Evolutionary conservation across 2,113 vertebrate species (phyloP).

Genomic region (Gila orcuttii): DNA sequence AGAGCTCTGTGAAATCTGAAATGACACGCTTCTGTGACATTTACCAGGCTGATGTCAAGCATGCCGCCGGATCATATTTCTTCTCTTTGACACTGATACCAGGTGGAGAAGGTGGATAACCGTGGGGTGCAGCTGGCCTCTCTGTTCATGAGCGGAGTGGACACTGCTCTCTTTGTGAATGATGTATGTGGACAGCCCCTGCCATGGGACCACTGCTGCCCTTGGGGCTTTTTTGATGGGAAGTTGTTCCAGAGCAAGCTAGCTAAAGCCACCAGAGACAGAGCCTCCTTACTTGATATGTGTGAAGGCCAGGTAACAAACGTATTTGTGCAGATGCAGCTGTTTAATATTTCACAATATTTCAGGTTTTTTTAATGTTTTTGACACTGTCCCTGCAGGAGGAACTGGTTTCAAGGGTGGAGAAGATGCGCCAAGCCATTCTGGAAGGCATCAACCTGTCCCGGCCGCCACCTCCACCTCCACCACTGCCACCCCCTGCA

Average conservation of each 20-base stretch:
- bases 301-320: conserved; percentile 87
- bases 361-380: background rate
- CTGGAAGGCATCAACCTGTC: conserved; percentile 88
- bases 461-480: conserved; percentile 80
- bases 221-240: conserved; percentile 94
- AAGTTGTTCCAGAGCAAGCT: conserved; percentile 94
- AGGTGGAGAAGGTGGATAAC: conserved; percentile 92
- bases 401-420: conserved; percentile 86
- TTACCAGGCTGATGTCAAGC: conserved; percentile 9
- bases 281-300: conserved; percentile 86
- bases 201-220: conserved; percentile 93
- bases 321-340: background rate
- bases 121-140: conserved; percentile 90
- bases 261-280: conserved; percentile 81
- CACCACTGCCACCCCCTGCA: conserved; percentile 85
- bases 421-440: conserved; percentile 93
- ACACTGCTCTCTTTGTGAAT: conserved; percentile 90
- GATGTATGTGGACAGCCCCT: conserved; percentile 91
- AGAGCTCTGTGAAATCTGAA: conserved; percentile 21
- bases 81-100: conserved; percentile 16
- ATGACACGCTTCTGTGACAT: conserved; percentile 17
- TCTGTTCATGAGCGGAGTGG: conserved; percentile 91
- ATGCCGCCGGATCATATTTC: background rate
- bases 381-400: conserved; percentile 63
- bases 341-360: background rate